Conservation (phyloP, 2,888 invertebrate genomes). For the Mamestra brassicae region DNA sequence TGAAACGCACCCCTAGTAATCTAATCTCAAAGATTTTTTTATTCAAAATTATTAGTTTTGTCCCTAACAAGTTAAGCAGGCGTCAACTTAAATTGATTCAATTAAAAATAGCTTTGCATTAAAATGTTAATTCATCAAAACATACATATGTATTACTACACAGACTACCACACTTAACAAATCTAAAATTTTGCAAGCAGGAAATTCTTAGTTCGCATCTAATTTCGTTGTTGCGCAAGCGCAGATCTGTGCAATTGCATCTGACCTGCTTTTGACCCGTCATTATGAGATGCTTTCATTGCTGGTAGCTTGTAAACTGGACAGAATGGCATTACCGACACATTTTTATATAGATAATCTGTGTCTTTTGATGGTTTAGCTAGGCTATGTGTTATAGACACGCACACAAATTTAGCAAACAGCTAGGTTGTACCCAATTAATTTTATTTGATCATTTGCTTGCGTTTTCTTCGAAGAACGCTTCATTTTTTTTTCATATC, state of each 20-base stretch:
- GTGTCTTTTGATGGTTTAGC: too few relatives aligned
- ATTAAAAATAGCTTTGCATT: neutral
- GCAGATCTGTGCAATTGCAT: slow-evolving; percentile 63
- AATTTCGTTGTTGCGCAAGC: slow-evolving; percentile 57
- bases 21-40: neutral
- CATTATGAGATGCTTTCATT: slow-evolving; percentile 56
- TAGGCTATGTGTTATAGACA: too few relatives aligned
- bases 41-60: neutral
- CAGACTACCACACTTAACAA: slow-evolving; percentile 23
- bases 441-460: too few relatives aligned
- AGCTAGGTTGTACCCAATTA: too few relatives aligned
- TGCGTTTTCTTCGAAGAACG: too few relatives aligned
- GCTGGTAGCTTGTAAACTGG: slow-evolving; percentile 14
- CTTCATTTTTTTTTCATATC: too few relatives aligned
- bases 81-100: neutral
- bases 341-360: neutral
- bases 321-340: slow-evolving; percentile 3
- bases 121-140: slow-evolving; percentile 27
- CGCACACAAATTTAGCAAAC: too few relatives aligned
- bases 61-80: neutral
- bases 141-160: slow-evolving; percentile 5
- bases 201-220: slow-evolving; percentile 60
- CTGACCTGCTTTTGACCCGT: slow-evolving; percentile 66
- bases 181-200: slow-evolving; percentile 66
- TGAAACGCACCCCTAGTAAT: too few relatives aligned